These are phyloP conservation scores for Drosophila nigricruria DNA, from an alignment of 2,888 invertebrate species.

Conservation along the genomic window DNA sequence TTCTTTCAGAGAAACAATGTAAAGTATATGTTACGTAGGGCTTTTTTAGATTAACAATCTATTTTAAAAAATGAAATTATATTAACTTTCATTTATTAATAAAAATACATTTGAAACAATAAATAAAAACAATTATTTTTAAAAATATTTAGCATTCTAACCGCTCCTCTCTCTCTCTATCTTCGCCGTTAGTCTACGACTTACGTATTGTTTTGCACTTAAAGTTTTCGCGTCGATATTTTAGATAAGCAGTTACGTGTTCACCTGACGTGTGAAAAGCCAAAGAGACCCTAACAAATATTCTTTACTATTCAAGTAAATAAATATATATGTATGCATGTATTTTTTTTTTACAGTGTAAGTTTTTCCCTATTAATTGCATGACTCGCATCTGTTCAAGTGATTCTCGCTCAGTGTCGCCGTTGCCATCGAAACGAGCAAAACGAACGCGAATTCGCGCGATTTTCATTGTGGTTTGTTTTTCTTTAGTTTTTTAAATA, in stretches of 20 bases:
- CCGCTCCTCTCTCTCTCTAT: too few relatives aligned
- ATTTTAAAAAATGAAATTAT: neutral
- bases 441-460: constrained; percentile 25
- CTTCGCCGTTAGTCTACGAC: neutral
- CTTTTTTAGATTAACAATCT: neutral
- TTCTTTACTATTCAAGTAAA: neutral
- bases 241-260: constrained; percentile 6
- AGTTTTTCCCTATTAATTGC: neutral
- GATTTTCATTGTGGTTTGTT: constrained; percentile 34
- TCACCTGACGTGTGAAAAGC: neutral
- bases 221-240: neutral
- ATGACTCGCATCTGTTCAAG: constrained; percentile 29
- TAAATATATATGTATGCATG: neutral
- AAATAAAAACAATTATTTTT: too few relatives aligned
- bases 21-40: neutral
- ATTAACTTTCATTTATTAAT: neutral
- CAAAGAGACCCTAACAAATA: neutral
- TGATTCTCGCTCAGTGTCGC: constrained; percentile 38
- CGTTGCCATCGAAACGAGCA: constrained; percentile 37
- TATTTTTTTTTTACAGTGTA: constrained; percentile 24
- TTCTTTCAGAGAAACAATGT: neutral
- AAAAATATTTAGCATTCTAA: too few relatives aligned
- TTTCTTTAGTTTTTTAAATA: constrained; percentile 11
- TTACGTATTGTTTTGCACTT: neutral
- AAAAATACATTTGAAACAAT: neutral